These are phyloP conservation scores for Umimayanthus kanabou DNA, from an alignment of 92 coral and sea anemone genomes.

Conservation along the genomic window DNA sequence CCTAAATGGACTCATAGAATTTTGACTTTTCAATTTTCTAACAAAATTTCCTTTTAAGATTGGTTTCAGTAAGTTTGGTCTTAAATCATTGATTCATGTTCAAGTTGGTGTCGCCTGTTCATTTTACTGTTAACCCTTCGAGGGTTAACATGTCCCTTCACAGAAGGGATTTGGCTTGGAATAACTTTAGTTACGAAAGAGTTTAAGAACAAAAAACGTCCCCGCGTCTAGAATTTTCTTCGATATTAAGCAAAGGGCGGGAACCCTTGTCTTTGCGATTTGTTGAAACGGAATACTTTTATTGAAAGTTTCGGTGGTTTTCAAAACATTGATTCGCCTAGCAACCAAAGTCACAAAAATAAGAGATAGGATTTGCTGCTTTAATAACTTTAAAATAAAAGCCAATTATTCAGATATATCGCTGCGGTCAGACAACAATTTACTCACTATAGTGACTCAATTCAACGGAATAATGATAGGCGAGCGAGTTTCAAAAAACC, in stretches of 20 bases:
- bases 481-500: conserved; percentile 5
- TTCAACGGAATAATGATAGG: not conserved
- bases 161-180: not conserved
- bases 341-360: conserved; percentile 26
- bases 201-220: not conserved
- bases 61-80: not conserved
- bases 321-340: conserved; percentile 33
- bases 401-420: conserved; percentile 3
- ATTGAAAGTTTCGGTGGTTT: conserved; percentile 30
- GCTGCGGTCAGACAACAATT: conserved; percentile 25
- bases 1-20: not conserved
- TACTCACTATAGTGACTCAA: not conserved
- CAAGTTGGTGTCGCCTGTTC: conserved; percentile 20
- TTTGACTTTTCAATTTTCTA: not conserved
- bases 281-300: conserved; percentile 17
- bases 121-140: not conserved
- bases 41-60: not conserved
- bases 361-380: conserved; percentile 8
- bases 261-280: not conserved
- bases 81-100: not conserved
- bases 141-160: conserved; percentile 21
- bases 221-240: not conserved
- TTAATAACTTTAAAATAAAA: conserved; percentile 27
- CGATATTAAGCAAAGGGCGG: not conserved
- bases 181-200: not conserved